phyloP scores from a whole-genome alignment of 2,113 vertebrate species.

The Candoia aspera region DNA sequence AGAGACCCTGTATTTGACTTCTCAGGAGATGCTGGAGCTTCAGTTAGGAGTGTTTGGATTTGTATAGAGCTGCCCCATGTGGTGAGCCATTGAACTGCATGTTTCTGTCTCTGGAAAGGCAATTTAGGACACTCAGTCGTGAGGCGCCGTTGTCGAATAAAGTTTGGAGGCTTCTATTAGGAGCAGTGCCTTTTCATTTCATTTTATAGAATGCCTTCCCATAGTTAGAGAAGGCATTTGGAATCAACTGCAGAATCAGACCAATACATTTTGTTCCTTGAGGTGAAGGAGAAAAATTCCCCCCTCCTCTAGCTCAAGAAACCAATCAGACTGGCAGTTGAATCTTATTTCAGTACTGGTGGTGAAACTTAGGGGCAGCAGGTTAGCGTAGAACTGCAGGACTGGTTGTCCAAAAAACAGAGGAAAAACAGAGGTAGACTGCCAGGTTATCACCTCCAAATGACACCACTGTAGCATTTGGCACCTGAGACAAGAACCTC shows the following conservation, averaged over 20 bases:
- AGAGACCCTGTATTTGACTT: background rate
- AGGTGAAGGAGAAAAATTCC: background rate
- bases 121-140: background rate
- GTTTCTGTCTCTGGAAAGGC: background rate
- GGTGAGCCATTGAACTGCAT: background rate
- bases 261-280: background rate
- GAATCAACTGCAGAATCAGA: background rate
- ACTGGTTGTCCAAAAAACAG: background rate
- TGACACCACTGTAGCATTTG: background rate
- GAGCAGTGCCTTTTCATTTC: background rate
- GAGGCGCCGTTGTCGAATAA: background rate
- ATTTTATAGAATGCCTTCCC: background rate
- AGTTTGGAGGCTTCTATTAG: background rate
- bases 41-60: background rate
- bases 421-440: background rate
- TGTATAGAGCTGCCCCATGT: background rate
- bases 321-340: background rate
- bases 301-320: background rate
- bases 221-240: background rate
- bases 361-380: background rate
- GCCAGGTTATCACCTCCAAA: background rate
- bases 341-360: background rate
- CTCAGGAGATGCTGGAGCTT: background rate
- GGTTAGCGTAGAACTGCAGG: background rate
- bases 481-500: background rate